phyloP scores from a whole-genome alignment of 2,113 vertebrate species.

The Salvator merianae region DNA sequence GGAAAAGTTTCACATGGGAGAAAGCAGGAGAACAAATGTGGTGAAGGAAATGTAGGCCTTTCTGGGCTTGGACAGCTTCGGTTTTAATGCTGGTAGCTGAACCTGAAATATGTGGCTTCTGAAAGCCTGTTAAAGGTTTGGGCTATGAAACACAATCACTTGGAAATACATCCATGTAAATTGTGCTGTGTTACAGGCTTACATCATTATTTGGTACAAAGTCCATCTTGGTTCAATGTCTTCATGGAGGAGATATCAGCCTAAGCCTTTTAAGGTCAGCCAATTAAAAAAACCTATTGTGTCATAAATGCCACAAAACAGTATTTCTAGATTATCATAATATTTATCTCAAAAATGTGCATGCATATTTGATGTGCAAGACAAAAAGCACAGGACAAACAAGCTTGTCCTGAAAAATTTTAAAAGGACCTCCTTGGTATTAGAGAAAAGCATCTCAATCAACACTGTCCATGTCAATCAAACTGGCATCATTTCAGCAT shows the following conservation, averaged over 20 bases:
- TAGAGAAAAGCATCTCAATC: background rate
- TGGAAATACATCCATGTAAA: background rate
- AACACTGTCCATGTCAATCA: background rate
- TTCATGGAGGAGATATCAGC: too few species aligned
- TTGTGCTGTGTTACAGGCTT: background rate
- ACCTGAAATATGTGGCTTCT: background rate
- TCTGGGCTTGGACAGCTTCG: background rate
- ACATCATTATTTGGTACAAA: background rate
- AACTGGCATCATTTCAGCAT: background rate
- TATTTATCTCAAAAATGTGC: background rate
- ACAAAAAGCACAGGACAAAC: background rate
- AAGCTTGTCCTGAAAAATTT: background rate
- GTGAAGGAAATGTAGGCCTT: background rate
- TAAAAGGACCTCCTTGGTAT: background rate
- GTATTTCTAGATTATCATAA: background rate
- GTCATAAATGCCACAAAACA: background rate
- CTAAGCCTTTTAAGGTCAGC: too few species aligned
- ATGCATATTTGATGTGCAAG: background rate
- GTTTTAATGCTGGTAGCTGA: background rate
- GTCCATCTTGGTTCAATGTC: background rate
- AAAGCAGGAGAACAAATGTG: too few species aligned
- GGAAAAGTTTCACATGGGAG: background rate
- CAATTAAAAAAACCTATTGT: background rate
- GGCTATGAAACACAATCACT: background rate
- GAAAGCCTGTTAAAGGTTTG: too few species aligned